Conservation (phyloP, 2,797 vertebrate genomes). For the Simalia tracyae region DNA sequence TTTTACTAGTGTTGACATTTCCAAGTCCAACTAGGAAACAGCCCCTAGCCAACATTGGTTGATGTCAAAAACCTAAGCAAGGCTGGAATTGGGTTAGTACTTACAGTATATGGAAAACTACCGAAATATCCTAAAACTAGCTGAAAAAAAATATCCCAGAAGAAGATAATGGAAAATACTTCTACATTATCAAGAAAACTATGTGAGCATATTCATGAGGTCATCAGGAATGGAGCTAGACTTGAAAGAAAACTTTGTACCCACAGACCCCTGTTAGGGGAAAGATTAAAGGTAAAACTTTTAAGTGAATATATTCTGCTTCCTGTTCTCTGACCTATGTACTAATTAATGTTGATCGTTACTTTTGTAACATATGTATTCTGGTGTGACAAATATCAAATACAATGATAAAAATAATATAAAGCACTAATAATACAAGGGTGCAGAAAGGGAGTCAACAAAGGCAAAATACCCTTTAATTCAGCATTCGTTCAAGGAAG, state of each 20-base stretch:
- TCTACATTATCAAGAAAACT: not conserved
- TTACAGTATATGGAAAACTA: not conserved
- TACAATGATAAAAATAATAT: not conserved
- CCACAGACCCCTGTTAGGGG: not conserved
- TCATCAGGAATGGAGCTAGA: not conserved
- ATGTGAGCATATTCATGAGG: not conserved
- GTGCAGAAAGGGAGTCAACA: not conserved
- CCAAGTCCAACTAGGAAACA: not conserved
- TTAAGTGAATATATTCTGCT: not conserved
- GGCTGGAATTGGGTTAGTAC: not conserved
- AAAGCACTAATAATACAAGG: not conserved
- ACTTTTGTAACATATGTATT: not conserved
- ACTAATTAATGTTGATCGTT: not conserved
- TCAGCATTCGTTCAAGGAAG: not conserved
- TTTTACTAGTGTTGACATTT: not conserved
- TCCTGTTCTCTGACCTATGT: not conserved
- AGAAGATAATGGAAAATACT: not conserved
- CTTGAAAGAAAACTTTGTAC: not conserved
- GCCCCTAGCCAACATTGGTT: not conserved
- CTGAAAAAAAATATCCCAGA: not conserved
- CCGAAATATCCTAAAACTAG: not conserved
- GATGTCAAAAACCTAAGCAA: not conserved
- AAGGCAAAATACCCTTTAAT: not conserved
- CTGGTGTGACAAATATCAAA: not conserved
- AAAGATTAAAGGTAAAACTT: not conserved